phyloP scores from a whole-genome alignment of 1,140 invertebrate species.

The Drusus annulatus region DNA sequence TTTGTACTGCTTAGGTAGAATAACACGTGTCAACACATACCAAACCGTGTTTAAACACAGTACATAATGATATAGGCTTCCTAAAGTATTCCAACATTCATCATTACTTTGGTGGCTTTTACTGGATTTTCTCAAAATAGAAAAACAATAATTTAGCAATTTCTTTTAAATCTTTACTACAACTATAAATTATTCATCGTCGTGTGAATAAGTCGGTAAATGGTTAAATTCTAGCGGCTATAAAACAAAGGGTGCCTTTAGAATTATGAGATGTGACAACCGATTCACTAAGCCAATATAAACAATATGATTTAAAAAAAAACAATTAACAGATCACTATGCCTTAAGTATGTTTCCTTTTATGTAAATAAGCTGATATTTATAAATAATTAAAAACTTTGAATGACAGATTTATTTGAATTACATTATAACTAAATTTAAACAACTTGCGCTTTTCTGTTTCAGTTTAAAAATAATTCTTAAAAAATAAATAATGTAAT shows the following conservation, averaged over 20 bases:
- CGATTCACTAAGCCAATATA: constrained; percentile 16
- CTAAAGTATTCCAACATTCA: constrained; percentile 1
- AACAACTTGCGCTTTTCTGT: constrained; percentile 36
- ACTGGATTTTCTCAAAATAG: constrained; percentile 28
- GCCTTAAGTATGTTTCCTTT: constrained; percentile 21
- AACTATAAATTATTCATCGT: constrained; percentile 30
- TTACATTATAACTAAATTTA: constrained; percentile 31
- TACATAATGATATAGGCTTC: not conserved
- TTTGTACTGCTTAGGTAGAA: constrained; percentile 55
- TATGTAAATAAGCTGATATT: constrained; percentile 22
- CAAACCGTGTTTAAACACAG: constrained; percentile 14
- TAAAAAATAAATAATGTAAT: constrained; percentile 57
- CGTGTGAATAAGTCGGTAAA: not conserved
- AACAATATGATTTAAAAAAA: not conserved
- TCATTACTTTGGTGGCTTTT: constrained; percentile 36
- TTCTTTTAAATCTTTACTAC: constrained; percentile 40
- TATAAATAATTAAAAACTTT: constrained; percentile 38
- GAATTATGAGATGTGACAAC: not conserved
- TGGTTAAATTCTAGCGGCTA: constrained; percentile 7
- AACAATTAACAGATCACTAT: constrained; percentile 27
- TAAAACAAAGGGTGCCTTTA: constrained; percentile 13
- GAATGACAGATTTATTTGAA: constrained; percentile 23
- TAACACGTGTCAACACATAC: constrained; percentile 37
- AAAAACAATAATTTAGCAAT: constrained; percentile 44
- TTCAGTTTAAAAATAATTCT: constrained; percentile 41